Evolutionary conservation across 2,113 vertebrate genomes (phyloP).

Genomic region (Psittacula cyanocephala): DNA sequence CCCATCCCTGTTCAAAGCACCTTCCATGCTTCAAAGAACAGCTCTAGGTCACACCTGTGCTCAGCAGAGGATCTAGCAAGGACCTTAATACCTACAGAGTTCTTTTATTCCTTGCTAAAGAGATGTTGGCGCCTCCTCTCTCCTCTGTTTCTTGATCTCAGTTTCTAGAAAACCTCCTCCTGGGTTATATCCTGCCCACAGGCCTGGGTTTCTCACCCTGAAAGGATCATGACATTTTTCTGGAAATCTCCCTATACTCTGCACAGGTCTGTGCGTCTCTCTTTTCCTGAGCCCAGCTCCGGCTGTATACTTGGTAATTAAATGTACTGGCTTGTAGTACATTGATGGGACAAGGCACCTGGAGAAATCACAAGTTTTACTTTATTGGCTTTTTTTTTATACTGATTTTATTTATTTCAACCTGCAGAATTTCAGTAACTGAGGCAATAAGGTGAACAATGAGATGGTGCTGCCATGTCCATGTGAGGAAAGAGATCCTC

Average conservation of each 20-base stretch:
- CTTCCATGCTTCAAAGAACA: background rate
- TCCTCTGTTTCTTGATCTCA: background rate
- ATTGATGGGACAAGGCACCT: background rate
- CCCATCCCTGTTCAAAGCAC: background rate
- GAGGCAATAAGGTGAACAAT: background rate
- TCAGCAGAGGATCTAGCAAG: background rate
- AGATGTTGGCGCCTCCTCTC: background rate
- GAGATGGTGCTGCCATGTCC: background rate
- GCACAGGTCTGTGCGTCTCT: rapidly evolving
- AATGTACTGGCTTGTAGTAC: background rate
- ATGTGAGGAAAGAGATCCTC: background rate
- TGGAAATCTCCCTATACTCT: background rate
- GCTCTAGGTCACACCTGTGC: background rate
- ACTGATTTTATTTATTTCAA: background rate
- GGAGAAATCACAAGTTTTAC: background rate
- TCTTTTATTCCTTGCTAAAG: background rate
- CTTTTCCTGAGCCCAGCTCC: background rate
- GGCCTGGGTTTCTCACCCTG: background rate
- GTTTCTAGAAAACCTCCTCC: background rate
- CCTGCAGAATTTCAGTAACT: background rate
- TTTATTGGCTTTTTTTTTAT: background rate
- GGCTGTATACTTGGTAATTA: rapidly evolving
- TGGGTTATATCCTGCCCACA: background rate
- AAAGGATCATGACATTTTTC: background rate
- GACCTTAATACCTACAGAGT: background rate